phyloP scores from a whole-genome alignment of 2,888 invertebrate genomes.

The Papilio gigon region DNA sequence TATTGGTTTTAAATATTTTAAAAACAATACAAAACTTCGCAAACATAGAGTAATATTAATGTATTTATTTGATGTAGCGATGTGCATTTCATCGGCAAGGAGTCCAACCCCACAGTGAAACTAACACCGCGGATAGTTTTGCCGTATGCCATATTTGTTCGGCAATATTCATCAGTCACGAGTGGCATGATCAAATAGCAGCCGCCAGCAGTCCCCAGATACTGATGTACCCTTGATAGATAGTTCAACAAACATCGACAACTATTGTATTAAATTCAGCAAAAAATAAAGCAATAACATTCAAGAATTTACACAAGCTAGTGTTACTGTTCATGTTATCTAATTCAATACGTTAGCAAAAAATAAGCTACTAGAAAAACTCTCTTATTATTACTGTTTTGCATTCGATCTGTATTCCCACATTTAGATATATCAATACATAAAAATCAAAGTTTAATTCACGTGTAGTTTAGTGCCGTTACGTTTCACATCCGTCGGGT shows the following conservation, averaged over 20 bases:
- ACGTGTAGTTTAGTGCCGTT: too few species aligned
- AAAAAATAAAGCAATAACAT: conserved; percentile 26
- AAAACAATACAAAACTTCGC: not conserved
- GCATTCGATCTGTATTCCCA: too few species aligned
- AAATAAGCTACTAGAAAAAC: not conserved
- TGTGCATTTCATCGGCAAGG: conserved; percentile 51
- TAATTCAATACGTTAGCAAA: not conserved
- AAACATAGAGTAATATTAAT: not conserved
- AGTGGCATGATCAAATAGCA: conserved; percentile 80
- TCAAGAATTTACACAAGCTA: conserved; percentile 5
- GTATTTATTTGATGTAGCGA: conserved; percentile 35
- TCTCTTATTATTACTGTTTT: not conserved
- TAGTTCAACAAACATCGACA: conserved; percentile 68
- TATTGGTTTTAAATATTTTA: too few species aligned
- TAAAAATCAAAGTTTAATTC: too few species aligned
- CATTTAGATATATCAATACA: too few species aligned
- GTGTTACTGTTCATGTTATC: not conserved
- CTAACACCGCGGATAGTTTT: conserved; percentile 79
- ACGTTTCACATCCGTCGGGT: too few species aligned
- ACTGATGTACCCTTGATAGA: conserved; percentile 76
- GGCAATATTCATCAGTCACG: conserved; percentile 82
- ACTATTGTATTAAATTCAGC: conserved; percentile 20
- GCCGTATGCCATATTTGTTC: conserved; percentile 81
- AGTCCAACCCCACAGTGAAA: conserved; percentile 75
- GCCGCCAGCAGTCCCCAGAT: conserved; percentile 78